Evolutionary conservation across 2,888 invertebrate species (phyloP).

Genomic region (Yponomeuta cagnagella): DNA sequence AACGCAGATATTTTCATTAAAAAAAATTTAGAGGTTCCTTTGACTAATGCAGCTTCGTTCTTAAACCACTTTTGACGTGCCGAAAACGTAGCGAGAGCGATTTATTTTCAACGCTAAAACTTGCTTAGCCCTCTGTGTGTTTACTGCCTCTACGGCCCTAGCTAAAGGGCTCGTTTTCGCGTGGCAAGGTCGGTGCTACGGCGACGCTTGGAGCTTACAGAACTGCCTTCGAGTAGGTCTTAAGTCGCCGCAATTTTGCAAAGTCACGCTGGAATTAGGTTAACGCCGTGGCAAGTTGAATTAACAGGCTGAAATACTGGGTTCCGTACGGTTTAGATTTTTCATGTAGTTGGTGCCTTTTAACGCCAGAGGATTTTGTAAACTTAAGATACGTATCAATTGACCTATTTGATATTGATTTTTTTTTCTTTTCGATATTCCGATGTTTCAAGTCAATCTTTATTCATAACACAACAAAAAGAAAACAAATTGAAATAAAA

Average conservation of each 20-base stretch:
- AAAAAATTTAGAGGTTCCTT: not conserved
- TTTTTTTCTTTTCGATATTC: too few species aligned
- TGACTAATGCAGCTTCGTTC: not conserved
- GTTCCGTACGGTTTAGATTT: too few species aligned
- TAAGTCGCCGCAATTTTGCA: conserved; percentile 32
- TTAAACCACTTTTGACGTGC: conserved; percentile 17
- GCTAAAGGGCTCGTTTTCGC: not conserved
- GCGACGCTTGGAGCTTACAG: conserved; percentile 6
- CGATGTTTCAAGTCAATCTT: too few species aligned
- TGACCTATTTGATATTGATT: too few species aligned
- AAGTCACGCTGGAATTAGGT: conserved; percentile 33
- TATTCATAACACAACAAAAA: too few species aligned
- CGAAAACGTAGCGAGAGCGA: conserved; percentile 11
- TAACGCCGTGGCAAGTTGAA: conserved; percentile 6
- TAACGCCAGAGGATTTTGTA: too few species aligned
- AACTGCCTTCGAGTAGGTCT: conserved; percentile 16
- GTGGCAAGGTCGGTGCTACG: not conserved
- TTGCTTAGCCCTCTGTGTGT: not conserved
- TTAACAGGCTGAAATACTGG: too few species aligned
- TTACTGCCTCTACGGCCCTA: not conserved
- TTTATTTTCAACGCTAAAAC: conserved; percentile 3
- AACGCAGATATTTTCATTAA: too few species aligned
- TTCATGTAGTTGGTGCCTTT: too few species aligned
- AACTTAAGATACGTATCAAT: too few species aligned
- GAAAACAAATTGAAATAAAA: too few species aligned